Base-by-base conservation (phyloP, 2,888 invertebrate species). In the Drosophila hamatofila region DNA sequence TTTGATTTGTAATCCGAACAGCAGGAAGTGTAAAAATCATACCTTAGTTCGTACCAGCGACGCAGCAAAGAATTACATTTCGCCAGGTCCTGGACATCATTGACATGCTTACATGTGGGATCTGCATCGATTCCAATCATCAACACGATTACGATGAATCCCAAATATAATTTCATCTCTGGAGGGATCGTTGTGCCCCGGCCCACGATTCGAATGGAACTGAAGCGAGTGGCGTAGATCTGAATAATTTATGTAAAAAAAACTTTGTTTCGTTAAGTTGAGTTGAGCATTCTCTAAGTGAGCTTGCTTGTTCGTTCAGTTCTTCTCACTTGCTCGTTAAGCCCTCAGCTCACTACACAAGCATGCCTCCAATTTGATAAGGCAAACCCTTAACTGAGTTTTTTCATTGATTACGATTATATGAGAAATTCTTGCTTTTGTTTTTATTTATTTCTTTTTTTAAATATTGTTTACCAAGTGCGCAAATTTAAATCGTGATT, bases 1-100 rank as follows among this genome's bases (percentile, higher is more conserved):
- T 21, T 51, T 66, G 49, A 44, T 61, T 48, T 23, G 11, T 42
- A 62, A 42, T 56, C 68, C 72, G 48, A 12, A 9, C 21, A 37
- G 21, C 61, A 59, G 12, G 37, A 5, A 5, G 1, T 0, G 39
- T 9, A 56, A 3, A 9, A n/a, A 0, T 41, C 4, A 52, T 56
- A 25, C 37, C 55, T 59, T 0, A 56, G 12, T 11, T 18, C 2
- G 23, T 56, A 62, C 57, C 52, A 67, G 21, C 7, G 33, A 11
- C 65, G 27, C 6, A 41, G 6, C 0, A n/a, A 6, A 11, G 7
- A n/a, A n/a, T 23, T 18, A 2, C 25, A n/a, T 2, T 11, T 3
- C 7, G 14, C 7, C 39, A 72, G 1, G 0, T 2, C 1, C 0
- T 11, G 0, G 0, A 0, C 0, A 5, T 16, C 18, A 1, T 25